These are phyloP conservation scores for Electrophaes corylata DNA, from an alignment of 2,888 invertebrate genomes.

Conservation along the genomic window DNA sequence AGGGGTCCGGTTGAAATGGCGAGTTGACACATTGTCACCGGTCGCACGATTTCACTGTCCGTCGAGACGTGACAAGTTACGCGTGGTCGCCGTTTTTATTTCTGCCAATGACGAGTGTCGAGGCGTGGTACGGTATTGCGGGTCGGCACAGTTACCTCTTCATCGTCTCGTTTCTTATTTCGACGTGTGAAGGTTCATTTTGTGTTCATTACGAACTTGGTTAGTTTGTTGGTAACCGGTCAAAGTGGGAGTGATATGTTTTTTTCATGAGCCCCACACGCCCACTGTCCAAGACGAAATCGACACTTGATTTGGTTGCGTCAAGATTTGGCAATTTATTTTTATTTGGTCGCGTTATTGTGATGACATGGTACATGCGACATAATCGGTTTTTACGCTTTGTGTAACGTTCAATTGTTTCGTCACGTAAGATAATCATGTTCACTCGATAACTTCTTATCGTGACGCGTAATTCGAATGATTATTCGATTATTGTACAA, in stretches of 20 bases:
- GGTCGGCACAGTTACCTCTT: slow-evolving; percentile 54
- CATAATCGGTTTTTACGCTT: slow-evolving; percentile 10
- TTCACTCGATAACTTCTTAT: not conserved
- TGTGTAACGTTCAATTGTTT: slow-evolving; percentile 5
- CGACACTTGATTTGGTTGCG: slow-evolving; percentile 62
- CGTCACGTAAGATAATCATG: slow-evolving; percentile 7
- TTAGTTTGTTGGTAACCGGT: slow-evolving; percentile 66
- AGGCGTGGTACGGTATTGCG: slow-evolving; percentile 79
- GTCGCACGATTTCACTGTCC: slow-evolving; percentile 81
- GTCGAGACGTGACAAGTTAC: slow-evolving; percentile 81
- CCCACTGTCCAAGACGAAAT: slow-evolving; percentile 72
- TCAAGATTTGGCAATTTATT: slow-evolving; percentile 64
- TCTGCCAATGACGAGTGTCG: slow-evolving; percentile 84
- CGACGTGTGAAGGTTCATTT: slow-evolving; percentile 54
- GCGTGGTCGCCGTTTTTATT: slow-evolving; percentile 83
- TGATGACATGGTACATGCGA: slow-evolving; percentile 35
- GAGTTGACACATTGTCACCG: slow-evolving; percentile 79
- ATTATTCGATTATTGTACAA: too few species aligned
- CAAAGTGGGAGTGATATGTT: slow-evolving; percentile 81
- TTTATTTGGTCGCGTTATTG: slow-evolving; percentile 41
- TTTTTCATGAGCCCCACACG: slow-evolving; percentile 75
- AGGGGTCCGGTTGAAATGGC: slow-evolving; percentile 37
- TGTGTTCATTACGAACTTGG: slow-evolving; percentile 41
- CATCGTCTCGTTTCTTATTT: slow-evolving; percentile 54
- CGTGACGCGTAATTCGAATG: not conserved